Evolutionary conservation across 2,888 invertebrate species (phyloP), one percentile per base, ranked within the genome.

Genomic region (Norana najaformis): DNA sequence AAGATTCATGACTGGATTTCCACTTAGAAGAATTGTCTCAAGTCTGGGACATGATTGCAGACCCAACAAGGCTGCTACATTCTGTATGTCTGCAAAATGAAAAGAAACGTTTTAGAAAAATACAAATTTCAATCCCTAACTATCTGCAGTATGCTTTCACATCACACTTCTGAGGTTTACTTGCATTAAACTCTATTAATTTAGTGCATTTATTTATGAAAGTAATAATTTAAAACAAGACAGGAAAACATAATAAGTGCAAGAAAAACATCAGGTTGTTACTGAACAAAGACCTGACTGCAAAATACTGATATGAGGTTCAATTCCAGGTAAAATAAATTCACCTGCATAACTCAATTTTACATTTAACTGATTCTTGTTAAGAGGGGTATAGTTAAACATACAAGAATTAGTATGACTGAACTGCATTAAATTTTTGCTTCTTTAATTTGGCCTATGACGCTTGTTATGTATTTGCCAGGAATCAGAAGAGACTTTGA

Each of bases 11-110:
- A 90, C 35, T 39, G 90, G 90, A 38, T 90, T 90, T 90, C 90
- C 90, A 35, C 34, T 38, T 8, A 90, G 83, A 36, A 90, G n/a
- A 41, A 90, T 30, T 34, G 88, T 90, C 88, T 90, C 41, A 82
- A 90, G 85, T 34, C 47, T 39, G 14, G 90, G 39, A 83, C 90
- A 90, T 53, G 83, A 53, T 16, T 30, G 23, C 35, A 90, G 82
- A 37, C 88, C 36, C 53, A 34, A 30, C 38, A 90, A 39, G 38
- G 41, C 82, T 82, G 36, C 82, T 30, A 90, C 83, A 88, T 88
- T 41, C 30, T 53, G 23, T 35, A 90, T 90, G 69, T 90, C 90
- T 90, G 88, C n/a, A 83, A 36, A 90, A 88, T 39, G 35, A 37
- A 35, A 89, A 41, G n/a, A 23, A 83, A 20, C 16, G 35, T 89